These are phyloP conservation scores for Macrophya annulata DNA, from an alignment of 2,888 invertebrate species.

Conservation along the genomic window DNA sequence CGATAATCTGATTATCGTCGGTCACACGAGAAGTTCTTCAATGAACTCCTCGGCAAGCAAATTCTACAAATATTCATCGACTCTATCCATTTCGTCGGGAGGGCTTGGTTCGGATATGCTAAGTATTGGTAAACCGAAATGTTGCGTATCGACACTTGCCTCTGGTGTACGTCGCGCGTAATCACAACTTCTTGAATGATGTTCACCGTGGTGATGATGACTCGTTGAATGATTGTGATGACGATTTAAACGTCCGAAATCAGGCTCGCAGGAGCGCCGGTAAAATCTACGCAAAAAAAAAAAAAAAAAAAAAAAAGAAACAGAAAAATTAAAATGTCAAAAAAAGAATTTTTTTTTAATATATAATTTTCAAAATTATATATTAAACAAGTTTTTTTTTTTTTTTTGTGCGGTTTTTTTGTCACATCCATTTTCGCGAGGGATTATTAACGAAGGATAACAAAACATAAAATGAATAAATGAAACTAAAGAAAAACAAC, in stretches of 20 bases:
- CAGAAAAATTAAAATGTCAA: too few relatives aligned
- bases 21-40: slow-evolving; percentile 77
- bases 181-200: slow-evolving; percentile 81
- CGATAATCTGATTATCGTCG: neutral
- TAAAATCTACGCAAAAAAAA: slow-evolving; percentile 65
- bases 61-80: slow-evolving; percentile 84
- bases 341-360: too few relatives aligned
- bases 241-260: slow-evolving; percentile 62
- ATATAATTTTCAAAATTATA: too few relatives aligned
- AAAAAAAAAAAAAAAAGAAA: neutral
- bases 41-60: slow-evolving; percentile 78
- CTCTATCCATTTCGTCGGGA: slow-evolving; percentile 85
- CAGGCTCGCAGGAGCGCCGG: slow-evolving; percentile 73
- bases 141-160: slow-evolving; percentile 78
- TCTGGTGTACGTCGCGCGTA: slow-evolving; percentile 72
- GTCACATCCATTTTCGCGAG: neutral
- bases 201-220: slow-evolving; percentile 81
- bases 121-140: slow-evolving; percentile 88
- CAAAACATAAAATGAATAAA: neutral
- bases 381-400: too few relatives aligned
- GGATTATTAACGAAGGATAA: neutral
- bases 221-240: slow-evolving; percentile 73
- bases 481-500: neutral
- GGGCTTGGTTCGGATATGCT: slow-evolving; percentile 91
- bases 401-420: too few relatives aligned